Percentiles rank a stretch among this genome's conserved stretches.
phyloP scores from a whole-genome alignment of 2,113 vertebrate genomes.

The Mesembrinibis cayennensis region DNA sequence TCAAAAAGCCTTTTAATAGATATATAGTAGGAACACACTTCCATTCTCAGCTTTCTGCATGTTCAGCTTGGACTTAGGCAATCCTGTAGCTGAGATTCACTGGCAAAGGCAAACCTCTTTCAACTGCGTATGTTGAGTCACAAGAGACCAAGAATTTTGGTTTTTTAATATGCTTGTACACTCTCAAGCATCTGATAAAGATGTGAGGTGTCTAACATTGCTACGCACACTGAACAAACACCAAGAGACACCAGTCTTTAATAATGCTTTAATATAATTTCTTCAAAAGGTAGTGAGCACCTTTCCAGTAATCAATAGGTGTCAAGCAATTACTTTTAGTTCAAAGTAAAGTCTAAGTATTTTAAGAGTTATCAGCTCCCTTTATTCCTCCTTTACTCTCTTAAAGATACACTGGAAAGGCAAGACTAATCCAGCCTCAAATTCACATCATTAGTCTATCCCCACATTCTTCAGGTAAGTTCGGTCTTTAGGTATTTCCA shows the following conservation, averaged over 20 bases:
- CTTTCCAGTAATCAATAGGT: neutral
- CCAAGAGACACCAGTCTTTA: neutral
- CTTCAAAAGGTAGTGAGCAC: neutral
- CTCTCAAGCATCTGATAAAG: neutral
- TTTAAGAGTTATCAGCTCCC: neutral
- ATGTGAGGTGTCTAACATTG: neutral
- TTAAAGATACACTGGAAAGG: neutral
- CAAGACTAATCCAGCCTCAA: neutral
- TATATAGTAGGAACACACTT: neutral
- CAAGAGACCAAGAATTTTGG: neutral
- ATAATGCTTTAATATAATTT: neutral
- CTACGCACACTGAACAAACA: neutral
- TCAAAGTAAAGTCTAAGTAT: neutral
- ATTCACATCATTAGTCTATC: neutral
- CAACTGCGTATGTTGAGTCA: accelerated
- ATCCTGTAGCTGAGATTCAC: neutral
- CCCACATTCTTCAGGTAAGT: neutral
- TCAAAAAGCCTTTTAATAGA: neutral
- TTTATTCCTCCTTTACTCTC: neutral
- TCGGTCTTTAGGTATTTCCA: neutral
- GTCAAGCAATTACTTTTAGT: neutral
- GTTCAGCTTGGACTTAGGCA: neutral
- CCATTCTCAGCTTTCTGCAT: neutral
- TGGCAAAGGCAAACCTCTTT: neutral
- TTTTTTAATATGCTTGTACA: neutral